Base-by-base conservation (phyloP, 2,888 invertebrate species). In the Cerastis leucographa region DNA sequence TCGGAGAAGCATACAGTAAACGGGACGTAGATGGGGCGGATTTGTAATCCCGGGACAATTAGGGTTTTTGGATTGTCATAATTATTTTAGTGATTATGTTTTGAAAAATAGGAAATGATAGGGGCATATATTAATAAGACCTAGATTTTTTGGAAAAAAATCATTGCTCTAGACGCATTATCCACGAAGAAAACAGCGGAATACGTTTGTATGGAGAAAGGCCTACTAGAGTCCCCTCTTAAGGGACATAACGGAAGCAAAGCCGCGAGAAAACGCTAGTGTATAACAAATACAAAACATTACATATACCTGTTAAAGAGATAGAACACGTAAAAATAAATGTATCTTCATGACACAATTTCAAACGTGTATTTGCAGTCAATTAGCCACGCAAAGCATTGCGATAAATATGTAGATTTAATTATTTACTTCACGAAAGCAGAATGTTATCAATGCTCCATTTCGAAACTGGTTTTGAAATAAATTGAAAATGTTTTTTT, bases 251-350 rank as follows among this genome's bases (percentile, higher is more conserved):
- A 35, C 35, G 35, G 3, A 35, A 35, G 35, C 3, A 3, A 35
- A 35, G 35, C 35, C 35, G 35, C 35, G 35, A 35, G 35, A 35
- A 35, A 35, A 35, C 1, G 35, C 35, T 22, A 40, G 40, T 49
- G 8, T 22, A 22, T n/a, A 64, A 64, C 19, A 25, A 74, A 64
- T 64, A 65, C 6, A 22, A 14, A 1, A 73, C 4, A 14, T 67
- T 35, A 1, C 19, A 40, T 56, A 49, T 40, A 62, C 59, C 8
- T 51, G 14, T 29, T 22, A 62, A 56, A 75, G 17, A 62, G 56
- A 82, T 71, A 82, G 51, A 64, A 62, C 67, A 76, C 62, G 62
- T 64, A 56, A 2, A 9, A n/a, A 67, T 49, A 59, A 74, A 74
- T 51, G 19, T 40, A 49, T 71, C 4, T 62, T 44, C 54, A 40